Percentiles rank a stretch among this genome's conserved stretches.
Evolutionary conservation across 23 tunicate genomes (phyloP).

Genomic region (Pegea sp.): DNA sequence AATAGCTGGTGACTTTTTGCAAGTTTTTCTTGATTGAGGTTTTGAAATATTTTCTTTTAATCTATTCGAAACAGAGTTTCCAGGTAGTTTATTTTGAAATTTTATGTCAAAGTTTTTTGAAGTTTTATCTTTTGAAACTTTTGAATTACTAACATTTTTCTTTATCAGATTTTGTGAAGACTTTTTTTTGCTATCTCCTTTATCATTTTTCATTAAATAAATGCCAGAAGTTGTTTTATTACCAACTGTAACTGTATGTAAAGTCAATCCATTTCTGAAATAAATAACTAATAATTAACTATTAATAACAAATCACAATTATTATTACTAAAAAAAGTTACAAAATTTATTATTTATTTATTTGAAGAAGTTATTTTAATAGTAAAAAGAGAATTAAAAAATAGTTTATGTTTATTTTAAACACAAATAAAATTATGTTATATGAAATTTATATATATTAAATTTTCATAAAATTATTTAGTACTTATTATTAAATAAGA

Average conservation of each 20-base stretch:
- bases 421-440: no score
- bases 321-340: no score
- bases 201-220: conserved; percentile 6
- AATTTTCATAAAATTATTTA: no score
- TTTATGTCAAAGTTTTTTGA: background rate
- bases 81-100: background rate
- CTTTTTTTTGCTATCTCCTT: conserved; percentile 1
- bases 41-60: no score
- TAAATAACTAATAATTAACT: no score
- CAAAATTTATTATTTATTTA: no score
- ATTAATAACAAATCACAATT: no score
- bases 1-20: background rate
- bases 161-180: background rate
- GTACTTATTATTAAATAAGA: no score
- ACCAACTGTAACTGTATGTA: conserved; percentile 22
- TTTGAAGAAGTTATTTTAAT: no score
- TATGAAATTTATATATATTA: no score
- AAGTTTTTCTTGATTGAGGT: background rate
- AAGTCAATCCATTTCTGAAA: conserved; percentile 36
- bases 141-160: background rate
- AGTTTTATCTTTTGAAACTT: conserved; percentile 2
- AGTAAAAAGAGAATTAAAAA: no score
- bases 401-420: no score
- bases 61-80: background rate
- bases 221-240: conserved; percentile 52